A percentile compares a stretch with the other conserved stretches of the same genome.
Evolutionary conservation across 2,113 vertebrate species (phyloP).

Genomic region (Malurus elegans): DNA sequence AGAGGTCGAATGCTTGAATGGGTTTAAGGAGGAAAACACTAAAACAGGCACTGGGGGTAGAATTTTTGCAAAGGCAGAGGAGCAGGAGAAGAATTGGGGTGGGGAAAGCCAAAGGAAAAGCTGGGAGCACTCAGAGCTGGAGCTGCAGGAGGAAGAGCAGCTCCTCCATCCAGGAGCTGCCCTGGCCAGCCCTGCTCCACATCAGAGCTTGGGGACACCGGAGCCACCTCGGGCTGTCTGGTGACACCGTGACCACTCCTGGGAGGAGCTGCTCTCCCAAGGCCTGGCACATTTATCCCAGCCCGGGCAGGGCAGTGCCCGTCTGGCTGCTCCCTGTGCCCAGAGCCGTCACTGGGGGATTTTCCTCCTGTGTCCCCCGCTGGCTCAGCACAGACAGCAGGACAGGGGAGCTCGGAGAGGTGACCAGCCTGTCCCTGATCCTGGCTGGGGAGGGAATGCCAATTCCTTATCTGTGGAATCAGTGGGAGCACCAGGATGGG

Average conservation of each 20-base stretch:
- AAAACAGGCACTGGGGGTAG: neutral
- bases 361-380: neutral
- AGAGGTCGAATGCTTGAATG: neutral
- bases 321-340: neutral
- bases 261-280: neutral
- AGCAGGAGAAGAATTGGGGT: neutral
- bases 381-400: neutral
- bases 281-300: neutral
- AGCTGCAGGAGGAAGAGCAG: neutral
- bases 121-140: neutral
- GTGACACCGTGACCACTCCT: neutral
- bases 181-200: neutral
- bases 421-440: neutral
- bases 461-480: neutral
- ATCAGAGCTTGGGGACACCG: neutral
- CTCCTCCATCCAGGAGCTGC: neutral
- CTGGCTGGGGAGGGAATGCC: neutral
- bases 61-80: neutral
- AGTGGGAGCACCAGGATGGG: fast-evolving
- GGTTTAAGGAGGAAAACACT: neutral
- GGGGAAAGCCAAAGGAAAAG: neutral
- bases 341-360: fast-evolving
- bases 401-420: neutral
- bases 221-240: neutral
- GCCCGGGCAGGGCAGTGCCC: neutral